Conservation (phyloP, 2,888 invertebrate species). For the Eupithecia centaureata region DNA sequence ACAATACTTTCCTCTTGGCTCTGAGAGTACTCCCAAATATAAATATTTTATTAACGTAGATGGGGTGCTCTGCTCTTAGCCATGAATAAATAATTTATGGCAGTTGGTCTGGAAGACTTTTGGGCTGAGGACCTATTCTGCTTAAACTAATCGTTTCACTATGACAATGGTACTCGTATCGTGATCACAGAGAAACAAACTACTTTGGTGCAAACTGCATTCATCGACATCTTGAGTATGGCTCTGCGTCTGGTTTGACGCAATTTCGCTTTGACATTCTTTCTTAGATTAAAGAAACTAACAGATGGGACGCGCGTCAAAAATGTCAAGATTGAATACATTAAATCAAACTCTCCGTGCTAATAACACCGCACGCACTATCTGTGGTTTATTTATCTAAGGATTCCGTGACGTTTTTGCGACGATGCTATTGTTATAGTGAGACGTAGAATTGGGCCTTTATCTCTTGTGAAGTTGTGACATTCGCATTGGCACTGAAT, state of each 20-base stretch:
- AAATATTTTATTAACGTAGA: neutral
- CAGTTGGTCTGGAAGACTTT: neutral
- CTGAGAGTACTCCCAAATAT: neutral
- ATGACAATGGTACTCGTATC: no score
- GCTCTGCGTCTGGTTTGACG: no score
- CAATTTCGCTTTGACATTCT: no score
- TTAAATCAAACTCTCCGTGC: neutral
- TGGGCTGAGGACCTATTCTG: neutral
- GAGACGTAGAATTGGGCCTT: no score
- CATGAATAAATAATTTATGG: slow-evolving; percentile 3
- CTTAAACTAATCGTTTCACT: neutral
- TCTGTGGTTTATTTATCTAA: no score
- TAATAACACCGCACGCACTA: no score
- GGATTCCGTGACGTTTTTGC: no score
- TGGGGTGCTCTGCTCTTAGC: neutral
- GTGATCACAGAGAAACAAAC: neutral
- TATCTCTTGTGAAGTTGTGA: neutral
- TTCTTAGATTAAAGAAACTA: no score
- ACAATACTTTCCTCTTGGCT: neutral
- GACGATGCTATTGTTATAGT: neutral
- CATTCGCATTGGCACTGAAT: slow-evolving; percentile 4
- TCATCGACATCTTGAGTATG: no score
- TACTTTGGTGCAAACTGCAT: no score
- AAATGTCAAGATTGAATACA: no score
- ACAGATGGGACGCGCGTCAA: no score